Percentiles rank a stretch among this genome's conserved stretches.
phyloP scores from a whole-genome alignment of 2,888 invertebrate species.

The Megamerina dolium region DNA sequence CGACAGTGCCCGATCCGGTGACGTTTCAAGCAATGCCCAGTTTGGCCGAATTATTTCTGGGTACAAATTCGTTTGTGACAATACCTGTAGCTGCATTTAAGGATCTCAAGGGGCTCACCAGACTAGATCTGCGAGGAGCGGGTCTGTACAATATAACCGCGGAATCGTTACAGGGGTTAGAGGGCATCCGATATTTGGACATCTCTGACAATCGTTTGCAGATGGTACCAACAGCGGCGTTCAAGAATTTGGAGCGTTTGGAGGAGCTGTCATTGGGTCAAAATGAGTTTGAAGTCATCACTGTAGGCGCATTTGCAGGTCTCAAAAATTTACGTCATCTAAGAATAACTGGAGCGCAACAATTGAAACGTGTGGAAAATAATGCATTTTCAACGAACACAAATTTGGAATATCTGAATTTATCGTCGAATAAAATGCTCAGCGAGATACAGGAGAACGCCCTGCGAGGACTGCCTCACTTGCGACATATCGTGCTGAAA shows the following conservation, averaged over 20 bases:
- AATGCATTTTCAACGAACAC: conserved; percentile 75
- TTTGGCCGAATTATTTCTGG: conserved; percentile 77
- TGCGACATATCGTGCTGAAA: conserved; percentile 67
- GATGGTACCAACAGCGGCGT: conserved; percentile 68
- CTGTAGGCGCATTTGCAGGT: conserved; percentile 70
- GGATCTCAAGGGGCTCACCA: conserved; percentile 67
- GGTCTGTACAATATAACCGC: conserved; percentile 73
- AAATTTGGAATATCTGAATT: conserved; percentile 69
- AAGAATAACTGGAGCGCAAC: conserved; percentile 72
- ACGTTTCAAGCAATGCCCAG: conserved; percentile 65
- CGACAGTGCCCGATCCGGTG: conserved; percentile 67
- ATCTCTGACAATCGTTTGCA: conserved; percentile 73
- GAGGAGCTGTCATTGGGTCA: conserved; percentile 79
- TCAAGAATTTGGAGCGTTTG: conserved; percentile 64
- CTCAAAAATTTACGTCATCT: conserved; percentile 69
- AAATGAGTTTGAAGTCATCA: conserved; percentile 68
- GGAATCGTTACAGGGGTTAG: conserved; percentile 68
- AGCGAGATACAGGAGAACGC: conserved; percentile 69
- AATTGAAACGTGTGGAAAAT: conserved; percentile 65
- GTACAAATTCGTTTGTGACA: conserved; percentile 72
- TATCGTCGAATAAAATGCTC: conserved; percentile 73
- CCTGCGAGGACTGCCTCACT: conserved; percentile 70
- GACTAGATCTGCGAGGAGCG: conserved; percentile 74
- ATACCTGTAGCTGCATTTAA: conserved; percentile 73
- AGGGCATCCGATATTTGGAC: conserved; percentile 68